These are phyloP conservation scores for Callaeas wilsoni DNA, from an alignment of 2,113 vertebrate species.

Conservation along the genomic window DNA sequence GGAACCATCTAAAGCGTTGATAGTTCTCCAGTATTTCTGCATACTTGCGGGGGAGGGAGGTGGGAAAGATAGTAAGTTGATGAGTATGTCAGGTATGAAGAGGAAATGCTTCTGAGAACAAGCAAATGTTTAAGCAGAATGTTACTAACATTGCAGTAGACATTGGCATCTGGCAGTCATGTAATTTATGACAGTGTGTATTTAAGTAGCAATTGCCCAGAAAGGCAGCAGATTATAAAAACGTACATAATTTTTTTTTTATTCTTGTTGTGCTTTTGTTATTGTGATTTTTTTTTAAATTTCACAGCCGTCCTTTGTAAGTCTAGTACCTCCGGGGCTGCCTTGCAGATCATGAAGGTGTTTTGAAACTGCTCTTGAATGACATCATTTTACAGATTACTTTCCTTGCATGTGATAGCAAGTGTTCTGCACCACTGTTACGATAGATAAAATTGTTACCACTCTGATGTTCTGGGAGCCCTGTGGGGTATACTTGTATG, in stretches of 20 bases:
- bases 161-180: neutral
- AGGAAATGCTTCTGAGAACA: neutral
- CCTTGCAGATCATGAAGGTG: neutral
- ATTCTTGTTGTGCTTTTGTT: neutral
- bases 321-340: neutral
- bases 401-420: neutral
- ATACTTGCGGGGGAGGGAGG: neutral
- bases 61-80: neutral
- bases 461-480: neutral
- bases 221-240: constrained; percentile 7
- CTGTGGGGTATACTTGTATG: neutral
- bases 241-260: rapidly evolving
- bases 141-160: neutral
- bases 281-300: neutral
- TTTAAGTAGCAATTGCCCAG: neutral
- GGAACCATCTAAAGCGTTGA: neutral
- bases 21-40: neutral
- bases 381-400: neutral
- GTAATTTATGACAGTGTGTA: neutral
- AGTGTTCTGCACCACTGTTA: neutral
- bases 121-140: neutral
- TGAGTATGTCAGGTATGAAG: neutral
- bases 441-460: neutral
- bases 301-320: neutral
- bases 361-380: constrained; percentile 1